Percentiles rank a stretch among this genome's conserved stretches.
Evolutionary conservation across 2,797 vertebrate genomes (phyloP).

Genomic region (Phrynocephalus vlangalii): DNA sequence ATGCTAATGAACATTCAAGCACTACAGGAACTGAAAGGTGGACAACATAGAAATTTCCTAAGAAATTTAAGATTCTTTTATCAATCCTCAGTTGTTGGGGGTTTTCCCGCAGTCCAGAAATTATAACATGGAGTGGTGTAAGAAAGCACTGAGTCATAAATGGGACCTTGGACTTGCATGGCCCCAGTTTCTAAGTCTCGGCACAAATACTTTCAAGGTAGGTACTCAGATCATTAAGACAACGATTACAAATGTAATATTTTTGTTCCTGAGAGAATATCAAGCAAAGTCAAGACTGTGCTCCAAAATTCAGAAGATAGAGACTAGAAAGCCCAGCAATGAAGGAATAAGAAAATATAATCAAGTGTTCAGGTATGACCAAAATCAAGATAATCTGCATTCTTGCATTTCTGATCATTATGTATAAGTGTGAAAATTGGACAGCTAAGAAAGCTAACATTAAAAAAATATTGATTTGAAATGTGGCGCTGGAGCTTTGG

Average conservation of each 20-base stretch:
- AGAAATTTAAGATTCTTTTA: neutral
- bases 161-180: neutral
- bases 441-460: no score
- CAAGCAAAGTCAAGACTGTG: no score
- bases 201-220: neutral
- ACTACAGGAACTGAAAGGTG: neutral
- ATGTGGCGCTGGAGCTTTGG: no score
- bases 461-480: no score
- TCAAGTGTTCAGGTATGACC: no score
- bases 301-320: no score
- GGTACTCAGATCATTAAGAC: neutral
- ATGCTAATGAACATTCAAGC: conserved; percentile 6
- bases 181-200: neutral
- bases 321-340: no score
- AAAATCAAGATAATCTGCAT: no score
- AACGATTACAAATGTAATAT: neutral
- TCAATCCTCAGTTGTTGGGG: neutral
- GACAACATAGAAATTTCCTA: neutral
- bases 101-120: neutral
- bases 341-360: no score
- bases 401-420: no score
- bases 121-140: fast-evolving
- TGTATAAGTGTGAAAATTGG: no score
- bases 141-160: neutral
- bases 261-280: neutral